Conservation (phyloP, 2,888 invertebrate genomes). For the Pheosia gnoma region DNA sequence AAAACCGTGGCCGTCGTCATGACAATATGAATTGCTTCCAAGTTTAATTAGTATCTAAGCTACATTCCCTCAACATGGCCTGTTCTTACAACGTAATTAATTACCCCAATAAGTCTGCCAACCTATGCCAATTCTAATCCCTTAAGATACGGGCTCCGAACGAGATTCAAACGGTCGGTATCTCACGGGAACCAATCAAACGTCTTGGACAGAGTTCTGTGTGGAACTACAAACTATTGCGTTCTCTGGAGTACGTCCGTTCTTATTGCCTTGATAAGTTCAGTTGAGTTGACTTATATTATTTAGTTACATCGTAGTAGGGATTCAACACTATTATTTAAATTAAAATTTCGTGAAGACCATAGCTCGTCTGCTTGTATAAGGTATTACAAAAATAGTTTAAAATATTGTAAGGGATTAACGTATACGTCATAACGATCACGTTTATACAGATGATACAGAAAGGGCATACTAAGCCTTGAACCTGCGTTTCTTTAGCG, state of each 20-base stretch:
- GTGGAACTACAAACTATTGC: constrained; percentile 37
- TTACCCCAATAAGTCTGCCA: constrained; percentile 33
- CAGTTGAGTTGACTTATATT: neutral
- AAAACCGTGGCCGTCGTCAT: too few species aligned
- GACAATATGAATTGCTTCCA: too few species aligned
- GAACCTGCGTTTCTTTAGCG: too few species aligned
- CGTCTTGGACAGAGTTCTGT: constrained; percentile 45
- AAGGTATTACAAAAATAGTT: too few species aligned
- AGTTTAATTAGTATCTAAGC: neutral
- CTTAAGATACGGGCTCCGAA: constrained; percentile 29
- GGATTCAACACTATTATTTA: too few species aligned
- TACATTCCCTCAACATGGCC: constrained; percentile 10
- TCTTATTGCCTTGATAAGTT: constrained; percentile 30
- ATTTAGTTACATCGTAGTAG: too few species aligned
- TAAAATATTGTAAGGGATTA: too few species aligned
- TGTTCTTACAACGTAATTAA: constrained; percentile 45
- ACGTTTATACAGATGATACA: too few species aligned
- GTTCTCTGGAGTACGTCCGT: constrained; percentile 36
- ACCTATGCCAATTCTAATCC: constrained; percentile 39
- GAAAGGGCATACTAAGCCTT: too few species aligned
- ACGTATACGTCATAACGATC: too few species aligned
- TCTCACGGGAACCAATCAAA: constrained; percentile 62
- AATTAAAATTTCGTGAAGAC: too few species aligned
- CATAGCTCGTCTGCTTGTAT: too few species aligned
- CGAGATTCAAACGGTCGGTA: constrained; percentile 37